Percentiles rank a stretch among this genome's conserved stretches.
phyloP scores from a whole-genome alignment of 2,797 vertebrate species.

The Myotis daubentonii region DNA sequence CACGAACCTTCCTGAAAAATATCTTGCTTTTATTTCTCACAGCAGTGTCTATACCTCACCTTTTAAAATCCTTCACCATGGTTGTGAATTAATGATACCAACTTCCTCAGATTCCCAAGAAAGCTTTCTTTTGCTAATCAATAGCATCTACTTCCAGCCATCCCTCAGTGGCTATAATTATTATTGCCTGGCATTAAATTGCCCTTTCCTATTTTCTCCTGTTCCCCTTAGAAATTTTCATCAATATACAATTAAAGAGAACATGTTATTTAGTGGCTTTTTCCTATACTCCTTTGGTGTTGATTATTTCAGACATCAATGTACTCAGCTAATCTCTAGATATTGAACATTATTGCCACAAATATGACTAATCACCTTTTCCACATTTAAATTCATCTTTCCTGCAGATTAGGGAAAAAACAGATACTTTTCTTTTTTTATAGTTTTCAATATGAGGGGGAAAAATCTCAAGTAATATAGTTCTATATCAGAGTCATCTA shows the following conservation, averaged over 20 bases:
- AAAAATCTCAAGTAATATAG: background rate
- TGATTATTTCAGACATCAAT: background rate
- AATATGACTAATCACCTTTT: background rate
- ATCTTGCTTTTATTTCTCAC: background rate
- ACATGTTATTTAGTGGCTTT: slow-evolving; percentile 22
- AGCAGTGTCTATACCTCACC: background rate
- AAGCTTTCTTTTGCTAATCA: slow-evolving; percentile 47
- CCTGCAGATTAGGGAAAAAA: background rate
- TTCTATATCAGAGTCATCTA: background rate
- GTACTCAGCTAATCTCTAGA: background rate
- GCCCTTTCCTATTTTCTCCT: slow-evolving; percentile 31
- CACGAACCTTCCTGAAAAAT: slow-evolving; percentile 10
- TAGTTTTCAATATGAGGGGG: background rate
- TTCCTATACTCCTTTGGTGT: background rate
- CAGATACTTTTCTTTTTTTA: background rate
- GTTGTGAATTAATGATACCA: background rate
- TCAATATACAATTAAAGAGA: slow-evolving; percentile 64
- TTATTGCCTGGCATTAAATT: slow-evolving; percentile 44
- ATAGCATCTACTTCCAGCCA: slow-evolving; percentile 1
- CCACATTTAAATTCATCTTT: slow-evolving; percentile 19
- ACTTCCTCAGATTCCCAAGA: slow-evolving; percentile 28
- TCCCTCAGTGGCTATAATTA: background rate
- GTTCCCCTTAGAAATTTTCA: slow-evolving; percentile 33
- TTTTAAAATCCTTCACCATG: background rate
- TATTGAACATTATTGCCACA: background rate